Base-by-base conservation (phyloP, 1,140 invertebrate genomes). In the Anastrepha obliqua region DNA sequence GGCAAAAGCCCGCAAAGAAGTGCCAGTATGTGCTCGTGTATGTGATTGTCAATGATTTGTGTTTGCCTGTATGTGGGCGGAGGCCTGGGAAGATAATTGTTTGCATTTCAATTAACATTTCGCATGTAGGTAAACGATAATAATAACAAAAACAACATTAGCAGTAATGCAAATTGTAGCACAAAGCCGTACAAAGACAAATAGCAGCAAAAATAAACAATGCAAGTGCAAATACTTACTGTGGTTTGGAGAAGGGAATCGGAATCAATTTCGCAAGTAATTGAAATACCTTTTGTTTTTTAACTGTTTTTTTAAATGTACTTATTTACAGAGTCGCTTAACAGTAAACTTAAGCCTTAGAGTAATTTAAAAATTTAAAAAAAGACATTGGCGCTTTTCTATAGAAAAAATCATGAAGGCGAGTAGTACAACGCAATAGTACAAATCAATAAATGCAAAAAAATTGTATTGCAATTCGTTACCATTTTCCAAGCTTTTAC, bases 71-170 rank as follows among this genome's bases (percentile, higher is more conserved):
- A 13, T 62, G 15, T 47, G 42, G 13, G 67, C 67, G 39, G 42
- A 47, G 67, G 67, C 15, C 67, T 42, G 44, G 44, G 42, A 44
- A 42, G 67, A 44, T 74, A 74, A 74, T 74, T 74, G 67, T 47
- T 74, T 74, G 67, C 39, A 74, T 74, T 74, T 74, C 67, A 74
- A 74, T 74, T 74, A 74, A 74, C 67, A 74, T 74, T 74, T 74
- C 39, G 67, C 67, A 47, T 47, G 67, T 74, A 74, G 17, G 67
- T 42, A 74, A 74, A 74, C 67, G 17, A 74, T 74, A 13, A 44
- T 44, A 74, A 74, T 44, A 74, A 47, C 67, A 74, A 74, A 15
- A 74, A 74, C 42, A 74, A 15, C 42, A 74, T 42, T 39, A 74
- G 20, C 17, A 65, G 29, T 29, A 29, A 29, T 29, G 29, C 29